Conservation (phyloP, 2,113 vertebrate species). For the Alligator mississippiensis region DNA sequence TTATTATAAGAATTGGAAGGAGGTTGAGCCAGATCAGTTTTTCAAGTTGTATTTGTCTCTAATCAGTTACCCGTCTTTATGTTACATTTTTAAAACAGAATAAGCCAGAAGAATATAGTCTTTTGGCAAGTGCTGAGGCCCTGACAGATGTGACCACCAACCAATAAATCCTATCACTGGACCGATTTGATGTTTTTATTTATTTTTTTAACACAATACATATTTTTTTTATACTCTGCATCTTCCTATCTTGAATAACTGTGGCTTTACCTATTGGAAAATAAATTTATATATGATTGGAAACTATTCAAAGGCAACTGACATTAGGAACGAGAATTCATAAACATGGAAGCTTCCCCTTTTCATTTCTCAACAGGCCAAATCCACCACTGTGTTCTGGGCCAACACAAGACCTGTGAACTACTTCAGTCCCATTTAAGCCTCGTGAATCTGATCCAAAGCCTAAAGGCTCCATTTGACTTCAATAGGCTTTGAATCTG, state of each 20-base stretch:
- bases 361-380: rapidly evolving
- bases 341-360: background rate
- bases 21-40: background rate
- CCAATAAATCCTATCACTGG: rapidly evolving
- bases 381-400: background rate
- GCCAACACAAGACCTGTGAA: background rate
- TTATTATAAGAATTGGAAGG: background rate
- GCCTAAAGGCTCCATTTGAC: background rate
- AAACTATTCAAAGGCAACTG: rapidly evolving
- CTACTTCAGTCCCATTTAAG: background rate
- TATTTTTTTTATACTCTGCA: background rate
- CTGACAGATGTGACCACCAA: background rate
- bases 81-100: background rate
- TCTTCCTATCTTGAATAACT: too few species aligned
- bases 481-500: background rate
- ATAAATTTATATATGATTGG: rapidly evolving
- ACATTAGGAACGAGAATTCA: rapidly evolving
- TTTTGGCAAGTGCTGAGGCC: background rate
- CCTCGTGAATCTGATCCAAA: background rate
- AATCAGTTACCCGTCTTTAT: background rate
- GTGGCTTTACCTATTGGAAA: background rate
- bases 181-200: background rate
- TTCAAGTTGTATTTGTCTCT: background rate
- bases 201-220: background rate
- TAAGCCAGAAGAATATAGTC: background rate